Base-by-base conservation (phyloP, 2,797 vertebrate species). In the Crenichthys baileyi region DNA sequence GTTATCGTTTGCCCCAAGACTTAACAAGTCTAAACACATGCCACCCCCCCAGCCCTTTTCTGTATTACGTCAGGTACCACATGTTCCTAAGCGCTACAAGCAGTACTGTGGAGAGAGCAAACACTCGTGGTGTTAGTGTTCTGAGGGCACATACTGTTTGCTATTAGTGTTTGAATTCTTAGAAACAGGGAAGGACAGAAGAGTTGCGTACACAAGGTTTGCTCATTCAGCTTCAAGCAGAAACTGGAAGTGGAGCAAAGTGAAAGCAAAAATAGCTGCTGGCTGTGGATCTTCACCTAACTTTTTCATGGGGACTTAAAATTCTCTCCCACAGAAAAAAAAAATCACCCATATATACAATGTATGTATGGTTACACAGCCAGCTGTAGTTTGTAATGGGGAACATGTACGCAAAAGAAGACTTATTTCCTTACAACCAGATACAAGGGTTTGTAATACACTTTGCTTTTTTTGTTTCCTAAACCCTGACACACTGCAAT, bases 11-110 rank as follows among this genome's bases (percentile, higher is more conserved):
- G 67, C 83, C 83, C 68, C 76, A 77, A 84, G 82, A 84, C 83
- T 36, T 41, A 83, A 89, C 92, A 90, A 88, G 94, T 85, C 81
- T 72, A 70, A 82, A 48, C 91, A 1, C 75, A 90, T 88, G 51
- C 73, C 80, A 75, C 78, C 11, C 55, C 53, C 75, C 56, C 24
- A 41, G 46, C 24, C 67, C 46, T 80, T 81, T 70, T 84, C 83
- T 79, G 76, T 36, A n/a, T 83, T 82, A 79, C 75, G 53, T 88
- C 90, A 92, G 76, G 61, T 86, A 75, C 86, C 87, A 75, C 86
- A 85, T 77, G 67, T 79, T 88, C 74, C 46, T 76, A 83, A 83
- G 86, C 84, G 50, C 79, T 76, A 58, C 60, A 74, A 58, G 79
- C 73, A 70, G 72, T 16, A 18, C 65, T 76, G 65, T 72, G 61